Conservation (phyloP, 2,888 invertebrate genomes). For the Cordilura impudica region DNA sequence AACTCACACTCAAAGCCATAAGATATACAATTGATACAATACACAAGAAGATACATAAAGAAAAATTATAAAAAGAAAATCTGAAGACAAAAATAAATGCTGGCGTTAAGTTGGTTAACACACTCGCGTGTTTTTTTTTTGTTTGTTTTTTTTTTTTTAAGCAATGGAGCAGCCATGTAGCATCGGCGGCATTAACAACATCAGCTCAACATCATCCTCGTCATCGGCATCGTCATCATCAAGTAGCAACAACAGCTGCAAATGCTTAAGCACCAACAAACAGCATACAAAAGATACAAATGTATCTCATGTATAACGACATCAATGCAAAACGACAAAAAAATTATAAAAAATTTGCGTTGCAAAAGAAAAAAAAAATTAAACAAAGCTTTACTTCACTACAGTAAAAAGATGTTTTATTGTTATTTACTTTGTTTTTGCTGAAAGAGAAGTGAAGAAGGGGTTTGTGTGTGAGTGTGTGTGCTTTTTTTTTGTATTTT, state of each 20-base stretch:
- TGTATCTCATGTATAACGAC: constrained; percentile 66
- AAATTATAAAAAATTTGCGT: constrained; percentile 32
- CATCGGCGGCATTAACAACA: constrained; percentile 12
- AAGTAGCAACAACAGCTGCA: constrained; percentile 66
- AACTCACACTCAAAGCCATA: constrained; percentile 4
- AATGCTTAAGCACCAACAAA: constrained; percentile 70
- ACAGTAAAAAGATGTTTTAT: constrained; percentile 23
- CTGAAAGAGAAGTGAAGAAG: not conserved
- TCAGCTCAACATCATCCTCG: not conserved
- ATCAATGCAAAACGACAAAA: constrained; percentile 56
- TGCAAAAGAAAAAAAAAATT: constrained; percentile 20
- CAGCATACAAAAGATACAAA: constrained; percentile 75
- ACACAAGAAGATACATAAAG: constrained; percentile 5
- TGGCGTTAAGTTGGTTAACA: constrained; percentile 62
- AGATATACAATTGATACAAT: constrained; percentile 23
- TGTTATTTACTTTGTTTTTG: constrained; percentile 19
- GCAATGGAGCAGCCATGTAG: constrained; percentile 20
- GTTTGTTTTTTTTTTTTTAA: too few species aligned
- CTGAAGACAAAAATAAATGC: constrained; percentile 11
- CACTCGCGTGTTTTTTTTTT: too few species aligned
- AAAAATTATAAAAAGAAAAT: not conserved
- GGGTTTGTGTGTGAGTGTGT: constrained; percentile 6
- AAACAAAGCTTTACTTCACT: not conserved
- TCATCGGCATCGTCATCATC: constrained; percentile 43
- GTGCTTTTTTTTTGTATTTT: constrained; percentile 44